Conservation (phyloP, 2,888 invertebrate species). For the Noctua janthina region DNA sequence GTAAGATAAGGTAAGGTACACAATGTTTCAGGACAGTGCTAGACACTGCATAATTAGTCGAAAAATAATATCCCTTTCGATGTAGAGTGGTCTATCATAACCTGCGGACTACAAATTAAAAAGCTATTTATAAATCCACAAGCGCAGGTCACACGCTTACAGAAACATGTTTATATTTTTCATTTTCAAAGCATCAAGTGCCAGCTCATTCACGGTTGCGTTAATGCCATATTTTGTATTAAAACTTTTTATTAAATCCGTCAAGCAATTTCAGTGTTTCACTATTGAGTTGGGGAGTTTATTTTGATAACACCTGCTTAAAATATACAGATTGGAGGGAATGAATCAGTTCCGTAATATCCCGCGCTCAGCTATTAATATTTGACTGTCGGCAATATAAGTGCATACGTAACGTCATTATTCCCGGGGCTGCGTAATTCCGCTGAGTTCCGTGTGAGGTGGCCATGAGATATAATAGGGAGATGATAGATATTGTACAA, state of each 20-base stretch:
- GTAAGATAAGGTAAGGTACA: too few species aligned
- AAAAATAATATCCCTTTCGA: neutral
- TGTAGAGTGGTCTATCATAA: neutral
- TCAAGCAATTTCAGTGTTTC: constrained; percentile 45
- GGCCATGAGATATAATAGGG: constrained; percentile 12
- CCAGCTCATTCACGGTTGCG: constrained; percentile 18
- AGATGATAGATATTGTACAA: neutral
- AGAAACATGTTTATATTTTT: constrained; percentile 22
- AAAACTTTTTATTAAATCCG: constrained; percentile 58
- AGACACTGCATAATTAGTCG: neutral
- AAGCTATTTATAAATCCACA: constrained; percentile 19
- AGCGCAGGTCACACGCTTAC: constrained; percentile 4
- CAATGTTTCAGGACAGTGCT: neutral
- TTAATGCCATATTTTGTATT: constrained; percentile 54
- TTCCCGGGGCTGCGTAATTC: constrained; percentile 56
- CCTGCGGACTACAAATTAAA: neutral
- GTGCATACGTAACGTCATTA: constrained; percentile 68
- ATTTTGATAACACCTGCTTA: constrained; percentile 51
- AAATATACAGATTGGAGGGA: constrained; percentile 35
- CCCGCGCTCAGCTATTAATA: constrained; percentile 60
- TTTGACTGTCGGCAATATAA: constrained; percentile 64
- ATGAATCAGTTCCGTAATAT: constrained; percentile 59
- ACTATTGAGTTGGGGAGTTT: constrained; percentile 28
- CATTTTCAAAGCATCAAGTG: constrained; percentile 38
- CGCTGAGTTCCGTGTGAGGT: constrained; percentile 47